Conservation (phyloP, 2,113 vertebrate species). For the Drymodes brunneopygia region DNA sequence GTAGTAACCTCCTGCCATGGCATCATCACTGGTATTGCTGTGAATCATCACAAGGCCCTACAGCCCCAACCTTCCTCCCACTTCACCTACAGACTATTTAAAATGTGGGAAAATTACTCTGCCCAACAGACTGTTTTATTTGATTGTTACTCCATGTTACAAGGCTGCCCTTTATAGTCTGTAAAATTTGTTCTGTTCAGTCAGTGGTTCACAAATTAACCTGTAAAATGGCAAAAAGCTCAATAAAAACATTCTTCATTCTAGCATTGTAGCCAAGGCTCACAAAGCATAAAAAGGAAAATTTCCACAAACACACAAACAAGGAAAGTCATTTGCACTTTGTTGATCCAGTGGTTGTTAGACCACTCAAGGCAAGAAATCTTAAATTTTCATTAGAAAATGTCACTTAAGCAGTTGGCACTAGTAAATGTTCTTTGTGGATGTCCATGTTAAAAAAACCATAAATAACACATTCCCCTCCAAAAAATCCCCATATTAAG, state of each 20-base stretch:
- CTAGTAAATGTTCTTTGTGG: not conserved
- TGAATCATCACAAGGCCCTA: not conserved
- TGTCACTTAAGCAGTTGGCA: not conserved
- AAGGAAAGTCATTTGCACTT: not conserved
- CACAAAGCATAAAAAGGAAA: not conserved
- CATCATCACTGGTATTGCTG: accelerated
- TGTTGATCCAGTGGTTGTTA: not conserved
- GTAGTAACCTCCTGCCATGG: not conserved
- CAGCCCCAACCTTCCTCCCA: not conserved
- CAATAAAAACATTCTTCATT: not conserved
- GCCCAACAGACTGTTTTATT: not conserved
- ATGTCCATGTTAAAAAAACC: not conserved
- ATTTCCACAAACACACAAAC: not conserved
- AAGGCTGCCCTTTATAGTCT: conserved; percentile 12
- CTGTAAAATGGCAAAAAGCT: conserved; percentile 11
- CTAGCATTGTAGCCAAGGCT: not conserved
- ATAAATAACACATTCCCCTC: accelerated
- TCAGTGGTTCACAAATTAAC: conserved; percentile 30
- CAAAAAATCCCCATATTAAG: not conserved
- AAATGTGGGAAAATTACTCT: not conserved
- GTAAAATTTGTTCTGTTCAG: conserved; percentile 19
- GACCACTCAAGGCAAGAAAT: not conserved
- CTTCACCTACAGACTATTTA: not conserved
- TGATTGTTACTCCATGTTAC: not conserved
- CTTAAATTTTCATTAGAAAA: not conserved